These are phyloP conservation scores for Pteronotus mesoamericanus DNA, from an alignment of 2,797 vertebrate genomes.

Conservation along the genomic window DNA sequence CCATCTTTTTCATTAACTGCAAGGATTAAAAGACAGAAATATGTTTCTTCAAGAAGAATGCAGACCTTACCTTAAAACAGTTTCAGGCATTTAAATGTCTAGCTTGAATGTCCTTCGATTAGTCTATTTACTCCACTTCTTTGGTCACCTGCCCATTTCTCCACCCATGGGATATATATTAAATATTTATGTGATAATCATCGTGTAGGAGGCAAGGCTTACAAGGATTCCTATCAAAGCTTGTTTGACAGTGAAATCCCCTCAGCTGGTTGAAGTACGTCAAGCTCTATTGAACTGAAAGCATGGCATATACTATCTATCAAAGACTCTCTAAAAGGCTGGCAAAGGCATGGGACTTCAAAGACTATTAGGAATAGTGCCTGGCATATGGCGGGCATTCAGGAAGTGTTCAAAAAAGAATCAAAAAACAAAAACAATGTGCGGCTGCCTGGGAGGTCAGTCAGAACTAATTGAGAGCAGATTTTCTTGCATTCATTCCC, in stretches of 20 bases:
- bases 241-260: not conserved
- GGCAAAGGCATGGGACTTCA: not conserved
- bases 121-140: not conserved
- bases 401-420: not conserved
- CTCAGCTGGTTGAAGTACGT: not conserved
- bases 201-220: not conserved
- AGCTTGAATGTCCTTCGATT: not conserved
- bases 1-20: not conserved
- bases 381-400: not conserved
- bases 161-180: rapidly evolving
- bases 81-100: not conserved
- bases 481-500: rapidly evolving
- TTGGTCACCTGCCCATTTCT: not conserved
- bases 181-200: not conserved
- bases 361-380: not conserved
- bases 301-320: not conserved
- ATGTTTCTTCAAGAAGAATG: not conserved
- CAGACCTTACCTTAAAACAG: not conserved
- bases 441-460: not conserved
- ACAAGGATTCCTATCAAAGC: not conserved
- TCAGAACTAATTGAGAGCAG: not conserved
- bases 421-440: not conserved
- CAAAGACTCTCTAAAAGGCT: not conserved
- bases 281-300: not conserved
- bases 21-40: not conserved